These are phyloP conservation scores for Cerceris ruficornis DNA, from an alignment of 2,888 invertebrate genomes.

Conservation along the genomic window DNA sequence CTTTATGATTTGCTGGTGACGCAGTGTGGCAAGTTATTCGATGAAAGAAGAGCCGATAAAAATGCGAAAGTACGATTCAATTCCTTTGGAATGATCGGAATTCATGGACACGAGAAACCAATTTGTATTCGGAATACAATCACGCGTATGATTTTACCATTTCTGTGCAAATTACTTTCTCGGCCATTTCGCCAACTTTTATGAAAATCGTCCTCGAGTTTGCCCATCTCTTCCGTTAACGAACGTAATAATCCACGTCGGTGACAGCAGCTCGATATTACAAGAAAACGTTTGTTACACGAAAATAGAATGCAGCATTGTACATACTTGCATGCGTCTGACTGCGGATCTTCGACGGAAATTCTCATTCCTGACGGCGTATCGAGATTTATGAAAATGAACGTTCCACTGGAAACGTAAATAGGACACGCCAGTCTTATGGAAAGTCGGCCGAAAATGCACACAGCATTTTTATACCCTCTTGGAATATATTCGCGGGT, in stretches of 20 bases:
- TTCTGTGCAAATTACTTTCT: too few species aligned
- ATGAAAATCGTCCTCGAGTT: too few species aligned
- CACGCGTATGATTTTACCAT: conserved; percentile 8
- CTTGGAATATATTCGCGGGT: conserved; percentile 1
- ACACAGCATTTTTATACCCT: background rate
- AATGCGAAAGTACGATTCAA: background rate
- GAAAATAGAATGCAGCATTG: background rate
- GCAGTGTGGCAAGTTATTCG: too few species aligned
- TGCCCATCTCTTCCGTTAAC: too few species aligned
- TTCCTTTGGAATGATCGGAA: background rate
- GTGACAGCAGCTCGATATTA: background rate
- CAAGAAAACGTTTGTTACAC: background rate
- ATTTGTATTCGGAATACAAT: conserved; percentile 42
- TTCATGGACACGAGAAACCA: conserved; percentile 27
- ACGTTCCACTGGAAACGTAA: conserved; percentile 22
- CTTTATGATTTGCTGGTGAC: too few species aligned
- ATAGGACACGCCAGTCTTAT: conserved; percentile 38
- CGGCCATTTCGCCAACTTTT: too few species aligned
- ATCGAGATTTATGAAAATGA: conserved; percentile 47
- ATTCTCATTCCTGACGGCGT: conserved; percentile 33
- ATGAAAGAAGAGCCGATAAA: background rate
- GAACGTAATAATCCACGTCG: too few species aligned
- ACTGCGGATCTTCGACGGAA: conserved; percentile 16
- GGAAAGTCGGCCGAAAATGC: conserved; percentile 21
- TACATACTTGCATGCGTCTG: conserved; percentile 4